phyloP scores from a whole-genome alignment of 2,113 vertebrate species.

The Steatornis caripensis region DNA sequence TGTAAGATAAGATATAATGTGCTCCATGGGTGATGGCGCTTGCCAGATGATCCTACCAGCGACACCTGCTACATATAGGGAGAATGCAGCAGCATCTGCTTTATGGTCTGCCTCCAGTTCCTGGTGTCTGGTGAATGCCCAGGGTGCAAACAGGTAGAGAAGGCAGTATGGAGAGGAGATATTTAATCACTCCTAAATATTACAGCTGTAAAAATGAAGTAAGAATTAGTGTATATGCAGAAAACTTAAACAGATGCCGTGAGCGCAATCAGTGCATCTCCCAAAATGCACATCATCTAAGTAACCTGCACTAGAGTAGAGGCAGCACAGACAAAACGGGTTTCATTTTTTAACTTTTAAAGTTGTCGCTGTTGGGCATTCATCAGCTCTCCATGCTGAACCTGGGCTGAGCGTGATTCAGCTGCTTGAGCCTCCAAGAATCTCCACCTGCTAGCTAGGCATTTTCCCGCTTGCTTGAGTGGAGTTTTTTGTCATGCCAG shows the following conservation, averaged over 20 bases:
- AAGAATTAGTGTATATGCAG: neutral
- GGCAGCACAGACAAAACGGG: neutral
- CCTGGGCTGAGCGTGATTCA: neutral
- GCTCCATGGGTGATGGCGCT: neutral
- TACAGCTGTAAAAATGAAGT: neutral
- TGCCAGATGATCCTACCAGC: neutral
- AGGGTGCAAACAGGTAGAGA: neutral
- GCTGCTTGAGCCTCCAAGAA: neutral
- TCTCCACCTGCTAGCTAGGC: neutral
- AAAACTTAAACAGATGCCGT: neutral
- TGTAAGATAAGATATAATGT: neutral
- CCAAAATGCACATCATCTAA: neutral
- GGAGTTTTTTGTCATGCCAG: neutral
- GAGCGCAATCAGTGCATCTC: neutral
- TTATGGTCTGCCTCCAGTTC: neutral
- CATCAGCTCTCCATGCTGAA: neutral
- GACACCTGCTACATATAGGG: rapidly evolving
- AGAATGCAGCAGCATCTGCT: neutral
- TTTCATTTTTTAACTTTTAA: neutral
- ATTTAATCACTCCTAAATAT: neutral
- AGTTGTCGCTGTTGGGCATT: neutral
- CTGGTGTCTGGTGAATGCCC: neutral
- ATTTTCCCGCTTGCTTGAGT: neutral
- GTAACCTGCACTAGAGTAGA: neutral
- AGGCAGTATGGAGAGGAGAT: neutral